Evolutionary conservation across 2,797 vertebrate genomes (phyloP).

Genomic region (Rhodeus uyekii): DNA sequence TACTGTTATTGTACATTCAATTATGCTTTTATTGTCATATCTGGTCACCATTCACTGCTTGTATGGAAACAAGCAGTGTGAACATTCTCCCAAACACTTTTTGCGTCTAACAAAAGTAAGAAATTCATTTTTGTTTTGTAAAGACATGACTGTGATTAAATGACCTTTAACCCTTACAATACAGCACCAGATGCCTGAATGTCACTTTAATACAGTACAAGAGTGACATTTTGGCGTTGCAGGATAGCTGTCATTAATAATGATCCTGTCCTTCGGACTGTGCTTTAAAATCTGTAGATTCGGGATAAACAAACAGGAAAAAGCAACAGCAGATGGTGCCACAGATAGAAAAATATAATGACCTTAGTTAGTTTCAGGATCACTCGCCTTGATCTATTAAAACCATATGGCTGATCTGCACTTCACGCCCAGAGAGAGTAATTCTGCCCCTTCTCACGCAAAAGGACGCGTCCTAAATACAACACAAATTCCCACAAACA

Average conservation of each 20-base stretch:
- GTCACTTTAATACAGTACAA: not conserved
- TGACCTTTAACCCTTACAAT: not conserved
- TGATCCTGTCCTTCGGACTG: not conserved
- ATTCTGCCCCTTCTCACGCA: not conserved
- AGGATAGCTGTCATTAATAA: not conserved
- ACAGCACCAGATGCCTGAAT: not conserved
- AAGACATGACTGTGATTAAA: not conserved
- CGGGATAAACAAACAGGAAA: slow-evolving; percentile 15
- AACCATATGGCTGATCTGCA: slow-evolving; percentile 50
- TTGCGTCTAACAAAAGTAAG: not conserved
- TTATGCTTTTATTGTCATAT: not conserved
- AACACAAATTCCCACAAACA: not conserved
- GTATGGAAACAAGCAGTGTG: not conserved
- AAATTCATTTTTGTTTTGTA: not conserved
- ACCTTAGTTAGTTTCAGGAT: slow-evolving; percentile 48
- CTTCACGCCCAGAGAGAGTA: slow-evolving; percentile 27
- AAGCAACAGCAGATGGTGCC: slow-evolving; percentile 45
- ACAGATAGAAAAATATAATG: slow-evolving; percentile 46
- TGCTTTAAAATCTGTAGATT: slow-evolving; percentile 3
- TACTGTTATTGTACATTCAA: not conserved
- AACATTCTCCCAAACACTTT: not conserved
- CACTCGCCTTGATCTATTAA: slow-evolving; percentile 45
- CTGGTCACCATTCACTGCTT: not conserved
- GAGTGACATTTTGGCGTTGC: not conserved
- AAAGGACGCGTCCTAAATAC: slow-evolving; percentile 31